These are phyloP conservation scores for Stenoptilia bipunctidactyla DNA, from an alignment of 2,888 invertebrate genomes.

Conservation along the genomic window DNA sequence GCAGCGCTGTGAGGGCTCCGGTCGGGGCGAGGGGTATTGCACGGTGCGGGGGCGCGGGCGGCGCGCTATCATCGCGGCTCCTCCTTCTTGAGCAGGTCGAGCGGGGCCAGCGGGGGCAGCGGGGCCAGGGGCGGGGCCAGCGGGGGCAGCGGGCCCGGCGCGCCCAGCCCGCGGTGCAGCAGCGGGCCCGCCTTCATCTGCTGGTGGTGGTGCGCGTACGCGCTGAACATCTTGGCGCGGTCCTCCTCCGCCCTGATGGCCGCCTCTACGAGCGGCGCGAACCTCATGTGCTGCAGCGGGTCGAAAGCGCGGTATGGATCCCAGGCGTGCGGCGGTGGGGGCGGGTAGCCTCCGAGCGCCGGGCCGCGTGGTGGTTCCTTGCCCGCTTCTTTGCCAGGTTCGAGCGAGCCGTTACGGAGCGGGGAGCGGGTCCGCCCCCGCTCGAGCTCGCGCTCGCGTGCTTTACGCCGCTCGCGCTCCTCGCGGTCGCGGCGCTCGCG, in stretches of 20 bases:
- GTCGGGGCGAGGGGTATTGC: conserved; percentile 50
- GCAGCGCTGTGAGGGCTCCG: conserved; percentile 50
- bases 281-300: conserved; percentile 76
- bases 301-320: conserved; percentile 80
- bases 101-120: conserved; percentile 60
- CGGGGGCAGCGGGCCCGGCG: conserved; percentile 56
- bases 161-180: conserved; percentile 35
- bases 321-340: conserved; percentile 59
- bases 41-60: conserved; percentile 34
- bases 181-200: conserved; percentile 60
- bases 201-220: conserved; percentile 75
- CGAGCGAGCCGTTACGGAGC: conserved; percentile 76
- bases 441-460: conserved; percentile 71
- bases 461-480: conserved; percentile 71
- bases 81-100: conserved; percentile 73
- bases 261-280: conserved; percentile 84
- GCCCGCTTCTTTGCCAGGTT: conserved; percentile 45
- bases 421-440: conserved; percentile 80
- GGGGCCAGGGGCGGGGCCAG: conserved; percentile 47
- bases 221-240: conserved; percentile 80
- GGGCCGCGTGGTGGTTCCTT: conserved; percentile 66
- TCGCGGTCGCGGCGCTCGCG: conserved; percentile 71
- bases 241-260: conserved; percentile 84
- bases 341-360: conserved; percentile 68
- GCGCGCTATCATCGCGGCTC: conserved; percentile 68